Base-by-base conservation (phyloP, 2,888 invertebrate species). In the Prosopocoilus inquinatus region DNA sequence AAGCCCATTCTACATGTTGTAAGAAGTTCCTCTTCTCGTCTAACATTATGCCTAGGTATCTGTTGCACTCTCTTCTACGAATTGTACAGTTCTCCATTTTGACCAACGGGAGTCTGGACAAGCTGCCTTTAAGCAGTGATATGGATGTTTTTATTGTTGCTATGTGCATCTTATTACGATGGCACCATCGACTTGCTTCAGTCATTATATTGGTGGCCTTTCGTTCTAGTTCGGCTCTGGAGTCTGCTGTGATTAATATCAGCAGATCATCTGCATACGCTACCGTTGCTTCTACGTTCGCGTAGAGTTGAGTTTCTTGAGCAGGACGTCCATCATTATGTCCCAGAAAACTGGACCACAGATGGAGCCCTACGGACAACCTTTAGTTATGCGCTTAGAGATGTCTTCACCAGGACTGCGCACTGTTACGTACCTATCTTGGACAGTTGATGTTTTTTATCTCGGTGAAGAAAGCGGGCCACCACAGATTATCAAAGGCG, bases 401-500 rank as follows among this genome's bases (percentile, higher is more conserved):
- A 34, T 36, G 1, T 33, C 9, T 8, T 2, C 36, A 2, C 20
- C 16, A 3, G 20, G 7, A 3, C 15, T 3, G 1, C 28, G n/a
- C 2, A 7, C n/a, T n/a, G n/a, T n/a, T 1, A 20, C 52, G 15
- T 52, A 52, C 3, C 54, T 47, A 20, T 58, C 48, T 11, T 54
- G 59, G 57, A 8, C 45, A 41, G 2, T 32, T 28, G 0, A 45
- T 15, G 2, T 46, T 11, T 20, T 36, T 36, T 2, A 60, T 16
- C 2, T 11, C 2, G 3, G n/a, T 2, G 9, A 51, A 35, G 1
- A 57, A 5, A 2, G 41, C 45, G 3, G 57, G 56, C 56, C 61
- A 58, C 56, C 56, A 57, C 0, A 61, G n/a, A 35, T 57, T 61
- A 33, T 61, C 55, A 32, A 60, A 60, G 11, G 54, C 58, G 11